Conservation (phyloP, 2,888 invertebrate genomes). For the Prenolepis imparis region DNA sequence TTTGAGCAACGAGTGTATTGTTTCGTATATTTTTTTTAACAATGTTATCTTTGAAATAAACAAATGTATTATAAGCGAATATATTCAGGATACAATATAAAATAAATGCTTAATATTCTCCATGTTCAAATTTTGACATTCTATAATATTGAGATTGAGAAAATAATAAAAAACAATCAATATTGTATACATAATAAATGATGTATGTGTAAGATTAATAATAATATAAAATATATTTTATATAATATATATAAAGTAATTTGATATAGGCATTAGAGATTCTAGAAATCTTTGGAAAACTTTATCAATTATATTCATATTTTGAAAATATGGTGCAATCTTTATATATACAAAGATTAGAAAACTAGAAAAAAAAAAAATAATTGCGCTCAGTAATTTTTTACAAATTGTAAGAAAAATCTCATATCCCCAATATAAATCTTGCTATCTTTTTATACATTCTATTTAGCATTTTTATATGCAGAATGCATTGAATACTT, state of each 20-base stretch:
- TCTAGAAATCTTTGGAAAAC: too few species aligned
- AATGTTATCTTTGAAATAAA: constrained; percentile 17
- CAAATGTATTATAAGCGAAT: not conserved
- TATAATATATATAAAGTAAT: too few species aligned
- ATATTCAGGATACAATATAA: not conserved
- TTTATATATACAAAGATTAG: too few species aligned
- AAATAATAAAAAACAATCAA: constrained; percentile 15
- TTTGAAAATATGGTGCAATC: too few species aligned
- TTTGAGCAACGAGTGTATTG: not conserved
- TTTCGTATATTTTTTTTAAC: not conserved
- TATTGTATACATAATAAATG: not conserved
- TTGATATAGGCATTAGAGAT: too few species aligned
- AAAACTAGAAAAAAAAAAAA: too few species aligned
- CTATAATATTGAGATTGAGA: constrained; percentile 15
- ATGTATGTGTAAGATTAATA: not conserved
- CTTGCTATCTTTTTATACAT: not conserved
- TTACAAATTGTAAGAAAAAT: too few species aligned
- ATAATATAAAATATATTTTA: too few species aligned
- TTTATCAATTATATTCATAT: too few species aligned
- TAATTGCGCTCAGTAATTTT: too few species aligned
- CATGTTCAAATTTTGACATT: not conserved
- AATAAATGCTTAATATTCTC: constrained; percentile 10
- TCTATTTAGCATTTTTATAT: not conserved
- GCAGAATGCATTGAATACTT: not conserved
- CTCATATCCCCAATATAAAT: too few species aligned